Evolutionary conservation across 2,888 invertebrate genomes (phyloP), one percentile per base, ranked within the genome.

Genomic region (Hyppa rectilinea): DNA sequence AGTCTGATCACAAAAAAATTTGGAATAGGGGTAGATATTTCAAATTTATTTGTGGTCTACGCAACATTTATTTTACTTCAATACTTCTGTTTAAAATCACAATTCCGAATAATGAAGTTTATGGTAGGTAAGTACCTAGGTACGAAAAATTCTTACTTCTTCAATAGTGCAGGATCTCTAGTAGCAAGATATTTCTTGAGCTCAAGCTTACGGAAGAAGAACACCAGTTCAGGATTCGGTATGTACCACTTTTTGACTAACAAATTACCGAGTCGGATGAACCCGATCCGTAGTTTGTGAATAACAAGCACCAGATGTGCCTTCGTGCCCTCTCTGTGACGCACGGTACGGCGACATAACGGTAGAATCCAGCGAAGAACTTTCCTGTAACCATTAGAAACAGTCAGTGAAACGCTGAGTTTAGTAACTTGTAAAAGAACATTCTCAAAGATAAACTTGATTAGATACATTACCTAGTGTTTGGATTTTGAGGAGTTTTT

Each of bases 251-350:
- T 96, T 20, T 89, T 85, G 0, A 96, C 96, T 94, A 98, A 94
- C 66, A 96, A 86, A 6, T 92, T 87, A 1, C 96, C 97, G 31
- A 98, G 91, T 38, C 92, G 90, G 50, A 96, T 92, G 78, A 96
- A 97, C 0, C 96, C 97, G 58, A 96, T 84, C 75, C 97, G 95
- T 58, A 97, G 80, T 86, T 96, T 96, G 86, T 98, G 97, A 0
- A 96, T 87, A 31, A 95, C 92, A 50, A 92, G 90, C 58, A 97
- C 95, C 10, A 96, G 55, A 49, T 96, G 92, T 5, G 97, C 96
- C 89, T 98, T 98, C 0, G 97, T 97, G 76, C 92, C 90, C 91
- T 98, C 98, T 67, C 98, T 94, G 40, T 95, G 90, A 0, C 96
- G 95, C 0, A 98, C 97, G 2, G 97, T 96, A 10, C 93, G 93